phyloP scores from a whole-genome alignment of 2,113 vertebrate genomes.

The Uria aalge region DNA sequence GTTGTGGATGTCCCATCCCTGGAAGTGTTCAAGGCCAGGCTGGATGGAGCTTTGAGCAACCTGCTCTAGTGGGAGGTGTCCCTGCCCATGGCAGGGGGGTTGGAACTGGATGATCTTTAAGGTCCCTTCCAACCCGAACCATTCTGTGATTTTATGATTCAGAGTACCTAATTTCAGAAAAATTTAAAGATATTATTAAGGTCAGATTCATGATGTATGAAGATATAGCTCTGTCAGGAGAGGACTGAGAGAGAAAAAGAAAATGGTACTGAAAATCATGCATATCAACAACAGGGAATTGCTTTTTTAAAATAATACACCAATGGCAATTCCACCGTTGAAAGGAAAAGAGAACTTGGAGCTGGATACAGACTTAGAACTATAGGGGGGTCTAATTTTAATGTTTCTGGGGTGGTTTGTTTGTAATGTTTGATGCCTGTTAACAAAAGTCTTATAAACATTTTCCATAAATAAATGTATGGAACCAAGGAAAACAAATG shows the following conservation, averaged over 20 bases:
- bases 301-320: background rate
- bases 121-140: no score
- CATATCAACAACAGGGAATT: background rate
- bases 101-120: no score
- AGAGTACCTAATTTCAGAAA: background rate
- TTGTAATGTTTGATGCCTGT: background rate
- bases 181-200: background rate
- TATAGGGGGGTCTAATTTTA: background rate
- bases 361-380: background rate
- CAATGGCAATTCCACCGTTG: background rate
- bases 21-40: no score
- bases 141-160: background rate
- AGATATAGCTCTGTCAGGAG: background rate
- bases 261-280: background rate
- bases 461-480: background rate
- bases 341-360: background rate
- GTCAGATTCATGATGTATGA: background rate
- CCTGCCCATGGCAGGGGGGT: no score
- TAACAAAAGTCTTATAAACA: background rate
- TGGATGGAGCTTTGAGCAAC: no score
- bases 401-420: background rate
- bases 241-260: background rate
- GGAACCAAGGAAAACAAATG: background rate
- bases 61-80: no score
- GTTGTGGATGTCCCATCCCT: no score